Evolutionary conservation across 1,140 invertebrate species (phyloP).

Genomic region (Caerostris darwini): DNA sequence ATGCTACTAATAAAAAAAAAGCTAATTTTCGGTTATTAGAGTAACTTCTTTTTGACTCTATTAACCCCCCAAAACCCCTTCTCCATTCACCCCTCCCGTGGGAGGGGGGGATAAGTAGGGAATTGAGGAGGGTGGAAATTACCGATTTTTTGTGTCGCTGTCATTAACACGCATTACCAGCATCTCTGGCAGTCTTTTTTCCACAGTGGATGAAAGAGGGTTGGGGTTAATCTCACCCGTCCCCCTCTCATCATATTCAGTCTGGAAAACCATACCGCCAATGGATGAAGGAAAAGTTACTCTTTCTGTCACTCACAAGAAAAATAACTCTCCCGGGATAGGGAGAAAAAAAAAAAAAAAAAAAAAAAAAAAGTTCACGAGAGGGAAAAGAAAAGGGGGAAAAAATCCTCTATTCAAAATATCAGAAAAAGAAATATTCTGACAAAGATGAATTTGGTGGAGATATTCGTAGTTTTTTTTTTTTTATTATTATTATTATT

Average conservation of each 20-base stretch:
- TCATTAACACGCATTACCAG: conserved; percentile 38
- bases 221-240: neutral
- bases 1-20: neutral
- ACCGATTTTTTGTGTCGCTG: neutral
- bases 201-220: neutral
- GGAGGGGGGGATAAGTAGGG: neutral
- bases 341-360: no score
- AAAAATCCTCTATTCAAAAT: neutral
- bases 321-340: neutral
- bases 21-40: neutral
- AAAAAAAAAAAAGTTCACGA: neutral
- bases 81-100: neutral
- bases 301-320: neutral
- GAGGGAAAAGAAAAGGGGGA: neutral
- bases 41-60: neutral
- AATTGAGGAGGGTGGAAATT: neutral
- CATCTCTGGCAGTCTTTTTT: neutral
- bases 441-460: conserved; percentile 28
- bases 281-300: neutral
- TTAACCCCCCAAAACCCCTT: neutral
- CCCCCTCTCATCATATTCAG: neutral
- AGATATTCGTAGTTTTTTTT: neutral
- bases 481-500: neutral
- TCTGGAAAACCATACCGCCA: neutral
- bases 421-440: neutral